A percentile compares a stretch with the other conserved stretches of the same genome.
These are phyloP conservation scores for Leptoclinus maculatus DNA, from an alignment of 2,797 vertebrate species.

Conservation along the genomic window DNA sequence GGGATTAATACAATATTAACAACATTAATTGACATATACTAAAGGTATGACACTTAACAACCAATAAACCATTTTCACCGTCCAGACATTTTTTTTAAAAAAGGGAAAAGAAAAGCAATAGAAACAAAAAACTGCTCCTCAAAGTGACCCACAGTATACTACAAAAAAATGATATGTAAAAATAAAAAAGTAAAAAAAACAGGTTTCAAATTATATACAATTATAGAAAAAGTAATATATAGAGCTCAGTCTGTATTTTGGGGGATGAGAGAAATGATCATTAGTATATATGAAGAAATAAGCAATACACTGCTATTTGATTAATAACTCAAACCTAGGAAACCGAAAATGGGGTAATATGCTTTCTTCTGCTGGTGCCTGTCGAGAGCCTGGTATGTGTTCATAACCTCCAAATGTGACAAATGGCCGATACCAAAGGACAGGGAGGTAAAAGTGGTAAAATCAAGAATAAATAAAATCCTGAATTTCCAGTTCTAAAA, in stretches of 20 bases:
- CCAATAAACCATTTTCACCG: neutral
- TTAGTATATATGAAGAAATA: slow-evolving; percentile 3
- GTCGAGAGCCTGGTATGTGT: slow-evolving; percentile 34
- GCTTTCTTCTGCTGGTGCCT: slow-evolving; percentile 31
- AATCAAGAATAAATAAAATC: slow-evolving; percentile 26
- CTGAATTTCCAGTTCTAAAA: neutral
- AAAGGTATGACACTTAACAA: neutral
- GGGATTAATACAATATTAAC: neutral
- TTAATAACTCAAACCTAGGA: slow-evolving; percentile 61
- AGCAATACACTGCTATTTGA: slow-evolving; percentile 35
- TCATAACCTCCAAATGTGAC: slow-evolving; percentile 54
- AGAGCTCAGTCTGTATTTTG: neutral
- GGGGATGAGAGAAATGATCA: neutral
- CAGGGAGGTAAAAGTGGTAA: slow-evolving; percentile 17
- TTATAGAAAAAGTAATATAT: slow-evolving; percentile 10
- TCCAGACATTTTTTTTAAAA: neutral
- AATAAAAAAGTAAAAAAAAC: neutral
- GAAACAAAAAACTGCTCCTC: neutral
- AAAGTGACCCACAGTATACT: neutral
- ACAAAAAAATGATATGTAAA: neutral
- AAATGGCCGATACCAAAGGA: slow-evolving; percentile 26
- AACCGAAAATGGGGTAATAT: slow-evolving; percentile 42
- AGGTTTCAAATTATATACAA: slow-evolving; percentile 1
- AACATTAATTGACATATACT: neutral
- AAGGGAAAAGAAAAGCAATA: neutral